phyloP scores from a whole-genome alignment of 2,797 vertebrate genomes.

The Trematocara caparti region DNA sequence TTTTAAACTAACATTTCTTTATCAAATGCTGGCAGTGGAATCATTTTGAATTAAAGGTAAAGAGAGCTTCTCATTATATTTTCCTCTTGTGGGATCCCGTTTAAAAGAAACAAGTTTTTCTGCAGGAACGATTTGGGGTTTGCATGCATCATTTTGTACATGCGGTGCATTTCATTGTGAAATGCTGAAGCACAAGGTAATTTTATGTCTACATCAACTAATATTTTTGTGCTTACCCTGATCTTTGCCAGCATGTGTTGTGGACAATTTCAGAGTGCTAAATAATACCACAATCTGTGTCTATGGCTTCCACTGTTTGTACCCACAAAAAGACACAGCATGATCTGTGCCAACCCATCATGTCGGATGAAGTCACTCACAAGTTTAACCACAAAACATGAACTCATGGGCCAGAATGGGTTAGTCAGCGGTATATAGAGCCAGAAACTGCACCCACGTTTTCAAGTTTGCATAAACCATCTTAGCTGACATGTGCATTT shows the following conservation, averaged over 20 bases:
- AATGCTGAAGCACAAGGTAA: not conserved
- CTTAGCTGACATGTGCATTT: conserved; percentile 16
- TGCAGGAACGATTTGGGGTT: not conserved
- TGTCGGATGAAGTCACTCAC: conserved; percentile 26
- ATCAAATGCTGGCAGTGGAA: not conserved
- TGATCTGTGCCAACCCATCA: not conserved
- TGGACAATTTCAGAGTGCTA: not conserved
- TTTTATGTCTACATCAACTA: not conserved
- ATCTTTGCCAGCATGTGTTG: not conserved
- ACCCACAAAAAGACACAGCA: not conserved
- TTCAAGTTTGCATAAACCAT: not conserved
- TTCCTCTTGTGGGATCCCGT: not conserved
- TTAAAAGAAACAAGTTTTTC: not conserved
- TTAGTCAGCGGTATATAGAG: not conserved
- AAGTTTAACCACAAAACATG: conserved; percentile 10
- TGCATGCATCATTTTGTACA: not conserved
- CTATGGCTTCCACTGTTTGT: not conserved
- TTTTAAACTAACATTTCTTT: not conserved
- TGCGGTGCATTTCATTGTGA: not conserved
- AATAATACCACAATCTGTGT: not conserved
- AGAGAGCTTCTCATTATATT: not conserved
- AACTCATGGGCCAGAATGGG: conserved; percentile 19
- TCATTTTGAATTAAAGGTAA: not conserved
- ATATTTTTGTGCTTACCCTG: not conserved
- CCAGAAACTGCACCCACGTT: not conserved